Evolutionary conservation across 2,113 vertebrate genomes (phyloP).

Genomic region (Murina feae): DNA sequence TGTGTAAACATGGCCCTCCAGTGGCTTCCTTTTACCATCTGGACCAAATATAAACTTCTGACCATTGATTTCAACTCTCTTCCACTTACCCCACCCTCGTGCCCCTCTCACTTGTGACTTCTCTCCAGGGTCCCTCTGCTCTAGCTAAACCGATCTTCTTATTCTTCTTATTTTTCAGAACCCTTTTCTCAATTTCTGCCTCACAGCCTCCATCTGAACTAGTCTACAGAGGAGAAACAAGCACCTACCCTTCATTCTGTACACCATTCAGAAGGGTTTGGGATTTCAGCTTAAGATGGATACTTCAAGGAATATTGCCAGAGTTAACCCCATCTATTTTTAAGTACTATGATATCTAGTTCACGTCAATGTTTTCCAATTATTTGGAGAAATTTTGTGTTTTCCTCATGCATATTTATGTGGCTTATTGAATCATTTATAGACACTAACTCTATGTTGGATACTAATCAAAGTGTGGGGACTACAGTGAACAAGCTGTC

Average conservation of each 20-base stretch:
- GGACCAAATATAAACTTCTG: slow-evolving; percentile 67
- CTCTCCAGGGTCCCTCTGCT: not conserved
- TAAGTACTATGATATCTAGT: not conserved
- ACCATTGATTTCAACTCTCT: slow-evolving; percentile 20
- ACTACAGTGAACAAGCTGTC: not conserved
- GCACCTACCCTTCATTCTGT: not conserved
- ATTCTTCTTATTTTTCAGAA: not conserved
- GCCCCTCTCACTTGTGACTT: not conserved
- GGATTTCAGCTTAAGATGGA: not conserved
- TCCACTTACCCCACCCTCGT: not conserved
- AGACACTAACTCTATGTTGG: not conserved
- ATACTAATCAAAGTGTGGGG: not conserved
- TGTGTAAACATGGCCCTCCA: slow-evolving; percentile 71
- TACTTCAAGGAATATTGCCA: not conserved
- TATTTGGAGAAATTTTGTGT: not conserved
- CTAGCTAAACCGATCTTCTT: not conserved
- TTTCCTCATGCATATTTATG: not conserved
- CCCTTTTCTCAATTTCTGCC: not conserved
- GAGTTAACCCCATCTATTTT: not conserved
- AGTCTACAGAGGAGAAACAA: not conserved
- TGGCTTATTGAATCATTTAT: not conserved
- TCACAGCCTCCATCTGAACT: not conserved
- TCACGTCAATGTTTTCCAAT: not conserved
- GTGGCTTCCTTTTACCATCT: slow-evolving; percentile 67
- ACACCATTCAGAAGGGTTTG: not conserved